Percentiles rank a stretch among this genome's conserved stretches.
Evolutionary conservation across 2,113 vertebrate genomes (phyloP).

Genomic region (Ceyx margarethae): DNA sequence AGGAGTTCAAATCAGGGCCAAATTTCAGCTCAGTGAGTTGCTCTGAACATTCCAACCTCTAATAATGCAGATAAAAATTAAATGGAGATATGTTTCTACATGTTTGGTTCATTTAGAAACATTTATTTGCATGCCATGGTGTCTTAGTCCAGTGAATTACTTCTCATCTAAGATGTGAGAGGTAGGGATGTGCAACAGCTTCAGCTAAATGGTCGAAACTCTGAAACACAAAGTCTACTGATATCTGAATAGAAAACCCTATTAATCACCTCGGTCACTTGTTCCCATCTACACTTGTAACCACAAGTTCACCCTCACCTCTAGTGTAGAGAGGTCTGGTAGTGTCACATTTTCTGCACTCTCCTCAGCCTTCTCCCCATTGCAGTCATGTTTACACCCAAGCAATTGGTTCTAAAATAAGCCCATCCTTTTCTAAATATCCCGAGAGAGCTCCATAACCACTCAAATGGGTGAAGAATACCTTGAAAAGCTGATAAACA

Average conservation of each 20-base stretch:
- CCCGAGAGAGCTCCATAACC: neutral
- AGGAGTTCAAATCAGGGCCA: neutral
- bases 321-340: neutral
- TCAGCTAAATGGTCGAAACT: neutral
- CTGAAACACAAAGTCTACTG: neutral
- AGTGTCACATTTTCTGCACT: neutral
- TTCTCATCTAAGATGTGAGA: neutral
- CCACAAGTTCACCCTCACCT: neutral
- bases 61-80: neutral
- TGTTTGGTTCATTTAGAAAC: neutral
- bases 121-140: accelerated
- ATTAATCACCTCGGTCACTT: neutral
- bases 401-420: neutral
- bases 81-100: neutral
- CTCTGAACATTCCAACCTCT: neutral
- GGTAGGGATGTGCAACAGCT: accelerated
- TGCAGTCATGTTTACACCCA: neutral
- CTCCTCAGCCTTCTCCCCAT: neutral
- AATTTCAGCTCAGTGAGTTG: neutral
- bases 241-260: neutral
- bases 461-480: neutral
- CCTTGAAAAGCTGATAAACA: neutral
- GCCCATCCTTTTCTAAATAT: neutral
- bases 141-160: neutral
- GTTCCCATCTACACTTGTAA: neutral